Percentiles rank a stretch among this genome's conserved stretches.
phyloP scores from a whole-genome alignment of 2,888 invertebrate genomes.

The Drosophila fulvimacula region DNA sequence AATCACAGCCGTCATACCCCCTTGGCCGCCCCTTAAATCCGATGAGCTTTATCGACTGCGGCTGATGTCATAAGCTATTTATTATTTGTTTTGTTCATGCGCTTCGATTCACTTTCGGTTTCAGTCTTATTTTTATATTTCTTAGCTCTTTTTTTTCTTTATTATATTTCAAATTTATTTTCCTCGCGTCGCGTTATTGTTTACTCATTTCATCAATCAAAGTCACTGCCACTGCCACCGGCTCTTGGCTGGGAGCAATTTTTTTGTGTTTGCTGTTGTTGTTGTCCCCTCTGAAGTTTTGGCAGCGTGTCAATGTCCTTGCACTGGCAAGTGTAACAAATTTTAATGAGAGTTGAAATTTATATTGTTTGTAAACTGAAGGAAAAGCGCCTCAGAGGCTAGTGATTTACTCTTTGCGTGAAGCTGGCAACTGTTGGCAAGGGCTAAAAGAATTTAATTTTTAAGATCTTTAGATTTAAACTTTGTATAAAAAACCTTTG shows the following conservation, averaged over 20 bases:
- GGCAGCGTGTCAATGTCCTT: slow-evolving; percentile 61
- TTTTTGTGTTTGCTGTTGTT: background rate
- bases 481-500: background rate
- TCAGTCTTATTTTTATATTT: slow-evolving; percentile 33
- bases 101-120: slow-evolving; percentile 66
- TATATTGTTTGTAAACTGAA: slow-evolving; percentile 1
- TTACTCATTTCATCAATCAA: slow-evolving; percentile 64
- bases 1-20: slow-evolving; percentile 16
- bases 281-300: slow-evolving; percentile 9
- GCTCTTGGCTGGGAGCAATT: slow-evolving; percentile 21
- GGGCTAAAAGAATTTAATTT: background rate
- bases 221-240: slow-evolving; percentile 48
- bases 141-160: background rate
- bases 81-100: slow-evolving; percentile 58
- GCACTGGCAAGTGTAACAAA: slow-evolving; percentile 50
- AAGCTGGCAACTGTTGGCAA: background rate
- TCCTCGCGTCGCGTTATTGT: slow-evolving; percentile 42
- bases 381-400: background rate
- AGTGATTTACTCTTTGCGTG: too few relatives aligned
- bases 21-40: slow-evolving; percentile 19
- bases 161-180: slow-evolving; percentile 37
- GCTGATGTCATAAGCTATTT: slow-evolving; percentile 67
- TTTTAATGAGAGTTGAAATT: slow-evolving; percentile 39
- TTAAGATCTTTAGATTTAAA: too few relatives aligned
- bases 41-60: slow-evolving; percentile 47